Evolutionary conservation across 2,797 vertebrate genomes (phyloP), one percentile per base, ranked within the genome.

Genomic region (Phrynocephalus forsythii): DNA sequence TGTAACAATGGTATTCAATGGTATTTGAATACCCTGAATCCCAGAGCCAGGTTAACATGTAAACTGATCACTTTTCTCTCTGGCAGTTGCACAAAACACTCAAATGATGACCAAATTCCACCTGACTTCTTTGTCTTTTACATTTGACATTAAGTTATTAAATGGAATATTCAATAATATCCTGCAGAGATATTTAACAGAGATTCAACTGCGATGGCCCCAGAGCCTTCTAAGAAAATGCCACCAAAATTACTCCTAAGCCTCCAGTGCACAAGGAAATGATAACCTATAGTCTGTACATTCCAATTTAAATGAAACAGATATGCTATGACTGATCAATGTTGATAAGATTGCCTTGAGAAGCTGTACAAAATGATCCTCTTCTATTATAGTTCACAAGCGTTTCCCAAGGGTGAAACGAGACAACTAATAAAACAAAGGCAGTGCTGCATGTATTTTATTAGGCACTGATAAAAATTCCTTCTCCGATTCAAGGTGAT

Each of bases 371-470:
- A 78, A 78, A 78, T 20, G 7, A 67, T 13, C 44, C 16, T 79
- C 76, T 79, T 80, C 30, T 68, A 56, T 84, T 79, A 69, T 56
- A 73, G 56, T 60, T 48, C 71, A 30, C 20, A 86, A 68, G 11
- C 48, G 66, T 90, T 84, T 87, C 85, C 77, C 63, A 44, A 56
- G 60, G 63, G 76, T 26, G 60, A 87, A 84, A 73, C 82, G 52
- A 69, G 81, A 60, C 75, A 89, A 89, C 68, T 89, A 73, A 86
- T 86, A 90, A 90, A 87, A 86, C 76, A 73, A 84, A 84, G 77
- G 48, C 83, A 87, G 26, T 89, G 76, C 73, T 89, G 38, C 81
- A 80, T 72, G 69, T 79, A 30, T 86, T 89, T 89, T 89, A 86
- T 89, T 83, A 83, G 75, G 76, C 76, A 77, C 77, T 80, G 76